Evolutionary conservation across 2,888 invertebrate genomes (phyloP).

Genomic region (Neocrepidodera transversa): DNA sequence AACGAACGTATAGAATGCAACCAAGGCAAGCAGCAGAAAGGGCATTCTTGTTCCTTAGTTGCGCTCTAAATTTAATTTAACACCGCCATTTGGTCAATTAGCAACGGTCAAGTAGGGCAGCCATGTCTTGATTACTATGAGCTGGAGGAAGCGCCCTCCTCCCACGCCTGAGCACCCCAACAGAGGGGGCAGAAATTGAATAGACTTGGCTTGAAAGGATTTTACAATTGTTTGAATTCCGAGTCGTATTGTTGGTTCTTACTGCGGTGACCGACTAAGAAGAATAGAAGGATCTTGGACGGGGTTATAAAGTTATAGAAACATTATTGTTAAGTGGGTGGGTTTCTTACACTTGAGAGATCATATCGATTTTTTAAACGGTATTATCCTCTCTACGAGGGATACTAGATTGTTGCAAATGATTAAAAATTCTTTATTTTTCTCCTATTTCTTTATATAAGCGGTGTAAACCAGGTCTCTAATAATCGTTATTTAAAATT

Average conservation of each 20-base stretch:
- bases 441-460: no score
- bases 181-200: slow-evolving; percentile 22
- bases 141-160: slow-evolving; percentile 14
- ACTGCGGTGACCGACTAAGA: slow-evolving; percentile 17
- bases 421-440: no score
- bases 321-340: slow-evolving; percentile 2
- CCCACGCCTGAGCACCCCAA: background rate
- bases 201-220: slow-evolving; percentile 15
- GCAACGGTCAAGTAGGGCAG: slow-evolving; percentile 33
- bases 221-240: slow-evolving; percentile 20
- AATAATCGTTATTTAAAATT: no score
- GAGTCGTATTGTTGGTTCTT: slow-evolving; percentile 13
- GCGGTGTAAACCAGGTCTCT: no score
- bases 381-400: no score
- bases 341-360: background rate
- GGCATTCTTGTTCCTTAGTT: slow-evolving; percentile 26
- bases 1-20: slow-evolving; percentile 11
- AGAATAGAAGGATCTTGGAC: slow-evolving; percentile 11
- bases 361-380: background rate
- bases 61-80: slow-evolving; percentile 30
- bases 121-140: slow-evolving; percentile 32
- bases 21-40: slow-evolving; percentile 14
- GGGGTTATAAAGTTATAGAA: slow-evolving; percentile 1
- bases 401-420: no score
- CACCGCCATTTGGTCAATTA: slow-evolving; percentile 34